phyloP scores from a whole-genome alignment of 2,888 invertebrate species.

The Scelioninae gen. 1 region DNA sequence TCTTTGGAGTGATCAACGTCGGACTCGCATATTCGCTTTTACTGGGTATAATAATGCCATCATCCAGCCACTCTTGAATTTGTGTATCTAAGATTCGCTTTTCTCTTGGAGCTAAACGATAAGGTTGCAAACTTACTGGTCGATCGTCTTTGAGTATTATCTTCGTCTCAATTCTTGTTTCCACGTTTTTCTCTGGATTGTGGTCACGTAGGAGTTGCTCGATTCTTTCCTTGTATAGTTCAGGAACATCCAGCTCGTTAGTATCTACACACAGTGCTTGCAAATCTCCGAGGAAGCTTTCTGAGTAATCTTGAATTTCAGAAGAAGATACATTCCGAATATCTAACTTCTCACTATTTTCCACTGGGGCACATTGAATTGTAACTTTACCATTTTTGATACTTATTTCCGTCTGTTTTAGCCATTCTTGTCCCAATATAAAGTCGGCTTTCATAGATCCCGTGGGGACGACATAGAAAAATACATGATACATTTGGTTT shows the following conservation, averaged over 20 bases:
- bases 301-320: neutral
- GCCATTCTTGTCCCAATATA: conserved; percentile 49
- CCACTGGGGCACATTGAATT: neutral
- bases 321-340: neutral
- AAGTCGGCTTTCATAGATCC: conserved; percentile 38
- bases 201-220: conserved; percentile 8
- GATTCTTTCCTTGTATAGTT: neutral
- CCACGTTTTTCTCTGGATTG: neutral
- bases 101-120: neutral
- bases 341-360: neutral
- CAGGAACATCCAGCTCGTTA: conserved; percentile 5
- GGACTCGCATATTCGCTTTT: neutral
- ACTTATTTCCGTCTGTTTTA: conserved; percentile 41
- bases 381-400: conserved; percentile 39
- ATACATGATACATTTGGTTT: conserved; percentile 11
- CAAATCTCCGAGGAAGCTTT: neutral
- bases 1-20: neutral
- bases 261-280: neutral
- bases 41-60: neutral
- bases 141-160: neutral
- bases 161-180: conserved; percentile 48
- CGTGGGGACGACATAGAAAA: conserved; percentile 34
- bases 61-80: neutral
- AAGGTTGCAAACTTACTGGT: neutral
- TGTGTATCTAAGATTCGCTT: neutral